Percentiles rank a stretch among this genome's conserved stretches.
These are phyloP conservation scores for Enteromius afrohamiltoni DNA, from an alignment of 2,797 vertebrate species.

Conservation along the genomic window DNA sequence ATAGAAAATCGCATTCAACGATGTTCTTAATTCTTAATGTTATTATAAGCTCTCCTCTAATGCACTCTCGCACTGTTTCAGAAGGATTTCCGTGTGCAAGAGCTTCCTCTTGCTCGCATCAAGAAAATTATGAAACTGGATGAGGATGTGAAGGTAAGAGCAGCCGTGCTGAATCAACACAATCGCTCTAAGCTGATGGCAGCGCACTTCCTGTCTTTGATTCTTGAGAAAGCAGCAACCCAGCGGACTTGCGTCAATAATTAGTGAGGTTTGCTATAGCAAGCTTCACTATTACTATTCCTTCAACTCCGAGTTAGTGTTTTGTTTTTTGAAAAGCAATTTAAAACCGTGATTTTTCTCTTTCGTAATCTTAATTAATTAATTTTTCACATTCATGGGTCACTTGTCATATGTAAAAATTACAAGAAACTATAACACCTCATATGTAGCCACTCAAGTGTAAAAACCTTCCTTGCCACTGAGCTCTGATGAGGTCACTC, in stretches of 20 bases:
- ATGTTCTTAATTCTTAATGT: background rate
- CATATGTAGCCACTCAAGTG: background rate
- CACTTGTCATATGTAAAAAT: background rate
- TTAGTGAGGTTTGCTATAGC: background rate
- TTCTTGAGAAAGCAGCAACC: conserved; percentile 26
- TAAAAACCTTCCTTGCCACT: background rate
- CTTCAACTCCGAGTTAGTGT: background rate
- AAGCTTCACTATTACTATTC: background rate
- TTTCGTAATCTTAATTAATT: too few relatives aligned
- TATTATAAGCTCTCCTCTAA: conserved; percentile 40
- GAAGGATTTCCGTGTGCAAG: conserved; percentile 99
- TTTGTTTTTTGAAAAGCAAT: background rate
- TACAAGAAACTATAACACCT: background rate
- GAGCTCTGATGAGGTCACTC: too few relatives aligned
- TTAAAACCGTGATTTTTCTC: too few relatives aligned
- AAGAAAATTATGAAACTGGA: conserved; percentile 99
- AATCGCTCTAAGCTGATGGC: conserved; percentile 38
- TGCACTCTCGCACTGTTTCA: conserved; percentile 72
- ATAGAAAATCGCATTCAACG: background rate
- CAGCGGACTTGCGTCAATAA: background rate
- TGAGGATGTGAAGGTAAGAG: conserved; percentile 95
- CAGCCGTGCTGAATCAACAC: conserved; percentile 37
- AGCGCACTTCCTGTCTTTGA: conserved; percentile 34
- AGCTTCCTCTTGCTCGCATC: conserved; percentile 95
- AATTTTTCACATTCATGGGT: background rate